phyloP scores from a whole-genome alignment of 2,888 invertebrate species.

The Zygogramma bicolorata region DNA sequence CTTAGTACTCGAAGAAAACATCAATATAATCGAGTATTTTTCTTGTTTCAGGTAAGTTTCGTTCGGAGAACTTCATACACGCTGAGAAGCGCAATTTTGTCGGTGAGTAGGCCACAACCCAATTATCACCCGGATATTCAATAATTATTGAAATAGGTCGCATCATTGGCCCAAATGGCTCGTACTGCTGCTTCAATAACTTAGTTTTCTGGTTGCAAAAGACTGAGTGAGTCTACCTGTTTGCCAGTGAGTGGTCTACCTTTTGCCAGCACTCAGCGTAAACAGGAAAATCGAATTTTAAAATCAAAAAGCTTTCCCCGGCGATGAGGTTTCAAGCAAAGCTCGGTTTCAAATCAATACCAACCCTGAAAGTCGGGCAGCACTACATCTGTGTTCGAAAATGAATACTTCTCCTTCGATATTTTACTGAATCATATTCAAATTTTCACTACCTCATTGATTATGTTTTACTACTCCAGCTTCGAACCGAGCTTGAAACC shows the following conservation, averaged over 20 bases:
- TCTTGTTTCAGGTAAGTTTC: conserved; percentile 8
- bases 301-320: background rate
- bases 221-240: background rate
- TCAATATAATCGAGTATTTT: background rate
- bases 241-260: background rate
- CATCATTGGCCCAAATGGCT: background rate
- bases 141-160: background rate
- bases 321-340: background rate
- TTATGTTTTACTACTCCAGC: too few species aligned
- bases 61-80: background rate
- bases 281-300: background rate
- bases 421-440: background rate
- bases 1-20: background rate
- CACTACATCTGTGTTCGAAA: background rate
- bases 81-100: background rate
- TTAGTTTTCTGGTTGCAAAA: background rate
- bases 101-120: background rate
- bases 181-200: background rate
- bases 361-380: background rate
- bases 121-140: background rate
- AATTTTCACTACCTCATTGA: too few species aligned
- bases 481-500: too few species aligned
- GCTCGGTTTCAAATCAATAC: background rate
- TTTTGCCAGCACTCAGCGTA: background rate
- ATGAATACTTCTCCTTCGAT: background rate